phyloP scores from a whole-genome alignment of 2,797 vertebrate species.

The Anolis apletophallus region DNA sequence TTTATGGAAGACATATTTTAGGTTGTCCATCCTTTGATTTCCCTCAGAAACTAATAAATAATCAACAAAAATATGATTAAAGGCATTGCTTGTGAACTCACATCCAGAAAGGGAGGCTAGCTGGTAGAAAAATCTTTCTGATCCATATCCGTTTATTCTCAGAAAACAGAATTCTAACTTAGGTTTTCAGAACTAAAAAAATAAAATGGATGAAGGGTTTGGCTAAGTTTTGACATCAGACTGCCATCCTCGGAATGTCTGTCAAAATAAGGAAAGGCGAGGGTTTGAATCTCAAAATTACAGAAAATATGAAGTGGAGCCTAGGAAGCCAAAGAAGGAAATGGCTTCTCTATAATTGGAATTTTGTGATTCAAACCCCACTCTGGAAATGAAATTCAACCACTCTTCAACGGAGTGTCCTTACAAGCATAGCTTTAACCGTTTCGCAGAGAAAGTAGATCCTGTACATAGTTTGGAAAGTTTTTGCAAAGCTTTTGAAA shows the following conservation, averaged over 20 bases:
- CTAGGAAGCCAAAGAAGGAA: conserved; percentile 64
- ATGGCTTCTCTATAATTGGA: conserved; percentile 65
- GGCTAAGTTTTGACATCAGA: conserved; percentile 77
- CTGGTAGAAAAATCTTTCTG: conserved; percentile 78
- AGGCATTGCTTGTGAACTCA: conserved; percentile 75
- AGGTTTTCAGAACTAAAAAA: conserved; percentile 72
- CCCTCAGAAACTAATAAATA: conserved; percentile 83
- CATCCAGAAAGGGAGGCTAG: conserved; percentile 72
- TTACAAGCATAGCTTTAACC: conserved; percentile 52
- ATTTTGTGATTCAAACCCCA: conserved; percentile 54
- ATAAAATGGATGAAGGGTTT: conserved; percentile 71
- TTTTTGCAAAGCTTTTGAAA: too few relatives aligned
- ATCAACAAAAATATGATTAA: conserved; percentile 86
- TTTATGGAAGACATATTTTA: conserved; percentile 77
- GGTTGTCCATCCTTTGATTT: conserved; percentile 78
- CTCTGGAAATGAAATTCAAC: conserved; percentile 67
- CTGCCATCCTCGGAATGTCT: conserved; percentile 75
- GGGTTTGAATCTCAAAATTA: conserved; percentile 68
- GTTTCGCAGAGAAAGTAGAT: conserved; percentile 35
- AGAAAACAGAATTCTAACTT: conserved; percentile 84
- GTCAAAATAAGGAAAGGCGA: conserved; percentile 65
- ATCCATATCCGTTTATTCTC: conserved; percentile 79
- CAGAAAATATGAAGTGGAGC: conserved; percentile 58
- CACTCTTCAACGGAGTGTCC: conserved; percentile 38
- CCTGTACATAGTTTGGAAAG: too few relatives aligned